phyloP scores from a whole-genome alignment of 2,113 vertebrate genomes.

The Saccopteryx bilineata region DNA sequence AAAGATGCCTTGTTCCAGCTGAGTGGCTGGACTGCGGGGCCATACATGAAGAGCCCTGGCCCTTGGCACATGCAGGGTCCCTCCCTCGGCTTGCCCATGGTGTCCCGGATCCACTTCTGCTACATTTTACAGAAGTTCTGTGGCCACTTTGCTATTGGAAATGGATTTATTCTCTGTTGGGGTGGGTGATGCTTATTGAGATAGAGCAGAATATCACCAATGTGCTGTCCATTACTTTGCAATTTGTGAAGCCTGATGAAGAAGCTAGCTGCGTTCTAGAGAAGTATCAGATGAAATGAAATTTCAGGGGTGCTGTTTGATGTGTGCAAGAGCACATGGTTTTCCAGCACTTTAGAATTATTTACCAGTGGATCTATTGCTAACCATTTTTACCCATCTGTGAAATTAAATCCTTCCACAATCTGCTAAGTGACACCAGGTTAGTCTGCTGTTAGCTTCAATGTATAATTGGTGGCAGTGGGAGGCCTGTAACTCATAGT shows the following conservation, averaged over 20 bases:
- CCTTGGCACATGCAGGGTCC: too few species aligned
- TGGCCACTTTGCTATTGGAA: neutral
- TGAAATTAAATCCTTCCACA: neutral
- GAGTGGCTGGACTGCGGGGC: neutral
- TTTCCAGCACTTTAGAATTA: neutral
- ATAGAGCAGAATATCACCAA: neutral
- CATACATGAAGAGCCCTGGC: fast-evolving
- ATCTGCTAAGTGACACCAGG: neutral
- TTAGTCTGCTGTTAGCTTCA: neutral
- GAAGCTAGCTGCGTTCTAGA: neutral
- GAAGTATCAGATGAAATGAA: neutral
- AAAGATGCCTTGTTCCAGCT: neutral
- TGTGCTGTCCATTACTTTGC: neutral
- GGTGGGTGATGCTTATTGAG: neutral
- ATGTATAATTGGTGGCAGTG: neutral
- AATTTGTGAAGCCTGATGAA: neutral
- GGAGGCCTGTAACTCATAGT: neutral
- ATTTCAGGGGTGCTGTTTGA: neutral
- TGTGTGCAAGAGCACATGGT: neutral
- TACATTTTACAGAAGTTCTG: neutral
- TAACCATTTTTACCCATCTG: neutral
- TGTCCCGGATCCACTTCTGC: too few species aligned
- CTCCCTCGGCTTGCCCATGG: fast-evolving
- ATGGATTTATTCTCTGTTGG: neutral
- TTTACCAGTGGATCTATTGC: neutral